Evolutionary conservation across 1,140 invertebrate species (phyloP), one percentile per base, ranked within the genome.

Genomic region (Venturia canescens): DNA sequence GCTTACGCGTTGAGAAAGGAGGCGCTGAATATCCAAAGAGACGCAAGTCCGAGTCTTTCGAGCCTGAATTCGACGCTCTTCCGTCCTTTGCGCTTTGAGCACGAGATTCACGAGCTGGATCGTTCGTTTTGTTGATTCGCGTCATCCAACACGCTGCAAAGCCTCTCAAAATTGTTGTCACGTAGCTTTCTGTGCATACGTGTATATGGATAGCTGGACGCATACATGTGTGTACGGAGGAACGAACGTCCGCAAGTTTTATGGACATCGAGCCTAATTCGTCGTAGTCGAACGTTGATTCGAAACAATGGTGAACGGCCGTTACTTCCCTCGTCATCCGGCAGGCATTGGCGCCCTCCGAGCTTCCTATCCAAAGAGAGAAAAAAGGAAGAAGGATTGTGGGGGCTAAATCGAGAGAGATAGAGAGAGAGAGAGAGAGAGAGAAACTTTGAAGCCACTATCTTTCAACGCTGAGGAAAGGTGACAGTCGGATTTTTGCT

Each of bases 221-320:
- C 27, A 50, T 23, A 71, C 16, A 18, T 69, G 11, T 38, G n/a
- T 69, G 21, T 34, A 34, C 34, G 23, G 23, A 63, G 23, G 60
- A n/a, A 63, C 16, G 60, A 63, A 26, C 60, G 60, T 63, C 60
- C 60, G 60, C 60, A 23, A 63, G 29, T 15, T 69, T 69, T 69
- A 69, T 69, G 66, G 66, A 31, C 66, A 69, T 69, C 66, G 29
- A 18, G 66, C 66, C 66, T 69, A 69, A 74, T 74, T 74, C 29
- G 38, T 74, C 50, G 4, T 50, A 38, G 16, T 31, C 23, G 21
- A 74, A 48, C 71, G 50, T 74, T 38, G n/a, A 74, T 50, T 44
- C 66, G 66, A 69, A 69, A 69, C 66, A 69, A 69, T 69, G 66
- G 66, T 4, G 66, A 69, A 31, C 66, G 66, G 26, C 18, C 26